Conservation (phyloP, 2,888 invertebrate species). For the Sphaerolaimus hirsutus region DNA sequence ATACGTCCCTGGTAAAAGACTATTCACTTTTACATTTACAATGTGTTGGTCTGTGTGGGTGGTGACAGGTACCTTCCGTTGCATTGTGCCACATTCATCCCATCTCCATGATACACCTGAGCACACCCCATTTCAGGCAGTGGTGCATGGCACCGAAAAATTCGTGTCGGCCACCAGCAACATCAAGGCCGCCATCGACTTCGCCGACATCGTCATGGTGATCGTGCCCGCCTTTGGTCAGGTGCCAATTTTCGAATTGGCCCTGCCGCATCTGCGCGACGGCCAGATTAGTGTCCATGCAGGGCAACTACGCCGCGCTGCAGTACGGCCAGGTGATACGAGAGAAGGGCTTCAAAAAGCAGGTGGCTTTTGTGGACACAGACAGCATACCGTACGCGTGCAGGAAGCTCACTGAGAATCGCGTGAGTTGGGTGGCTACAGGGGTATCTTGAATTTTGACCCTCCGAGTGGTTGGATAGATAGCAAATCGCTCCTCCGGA, state of each 20-base stretch:
- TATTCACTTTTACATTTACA: too few species aligned
- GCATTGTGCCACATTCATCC: too few species aligned
- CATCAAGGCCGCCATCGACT: slow-evolving; percentile 3
- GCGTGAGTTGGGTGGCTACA: too few species aligned
- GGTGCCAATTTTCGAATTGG: slow-evolving; percentile 4
- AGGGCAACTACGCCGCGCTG: slow-evolving; percentile 3
- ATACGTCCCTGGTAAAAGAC: too few species aligned
- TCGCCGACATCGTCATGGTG: slow-evolving; percentile 3
- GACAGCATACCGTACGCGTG: slow-evolving; percentile 5
- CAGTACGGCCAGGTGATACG: slow-evolving; percentile 2
- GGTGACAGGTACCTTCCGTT: too few species aligned
- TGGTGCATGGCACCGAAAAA: slow-evolving; percentile 1
- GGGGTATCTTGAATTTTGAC: too few species aligned
- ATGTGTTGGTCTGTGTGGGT: too few species aligned
- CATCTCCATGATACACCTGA: too few species aligned
- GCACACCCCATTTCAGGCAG: slow-evolving; percentile 1
- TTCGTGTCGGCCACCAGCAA: slow-evolving; percentile 2
- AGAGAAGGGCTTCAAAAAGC: not conserved
- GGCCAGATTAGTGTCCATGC: slow-evolving; percentile 4
- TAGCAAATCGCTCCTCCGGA: too few species aligned
- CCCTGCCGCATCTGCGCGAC: slow-evolving; percentile 3
- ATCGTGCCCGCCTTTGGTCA: slow-evolving; percentile 2
- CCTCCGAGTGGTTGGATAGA: too few species aligned
- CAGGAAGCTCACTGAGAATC: slow-evolving; percentile 3
- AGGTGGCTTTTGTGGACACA: slow-evolving; percentile 4